Evolutionary conservation across 1,140 invertebrate species (phyloP), one percentile per base, ranked within the genome.

Genomic region (Pissodes strobi): DNA sequence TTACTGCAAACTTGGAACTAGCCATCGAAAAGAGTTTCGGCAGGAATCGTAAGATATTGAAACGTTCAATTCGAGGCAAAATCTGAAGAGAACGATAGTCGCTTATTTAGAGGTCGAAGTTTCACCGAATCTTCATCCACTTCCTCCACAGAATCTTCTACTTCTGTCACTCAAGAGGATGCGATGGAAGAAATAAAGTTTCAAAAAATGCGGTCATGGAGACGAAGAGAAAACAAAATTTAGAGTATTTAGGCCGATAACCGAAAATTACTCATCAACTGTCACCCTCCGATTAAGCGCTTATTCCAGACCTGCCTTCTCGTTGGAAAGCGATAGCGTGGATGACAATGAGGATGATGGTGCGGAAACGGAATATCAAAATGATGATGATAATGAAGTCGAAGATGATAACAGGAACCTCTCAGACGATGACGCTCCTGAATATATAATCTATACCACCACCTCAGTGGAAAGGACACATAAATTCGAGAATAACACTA

Each of bases 401-500:
- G 57, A 62, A 9, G 21, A 21, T n/a, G 34, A 34, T 37, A 49
- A 63, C 25, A 37, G 53, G 3, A 30, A 64, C 23, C 2, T 30
- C 17, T n/a, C 2, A 34, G 34, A 53, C 9, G 13, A 45, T 4
- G 21, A 37, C 8, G 23, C 1, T 4, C 56, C 58, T n/a, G 61
- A 59, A 27, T 65, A 52, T 30, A 65, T 48, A 18, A 38, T 52
- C 6, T 65, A 18, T 23, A 51, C 46, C 8, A 51, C 58, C 13
- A 53, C 60, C 2, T 58, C 63, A 9, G 10, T 65, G 15, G 25
- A 49, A 22, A 38, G 53, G 8, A 65, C 25, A 1, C 63, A 65
- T 23, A 17, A 59, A 21, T 65, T 51, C 18, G 63, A 65, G 27
- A 58, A 53, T 2, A 65, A 56, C 17, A 65, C 41, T 10, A 65